Conservation (phyloP, 2,113 vertebrate genomes). For the Coturnix japonica region DNA sequence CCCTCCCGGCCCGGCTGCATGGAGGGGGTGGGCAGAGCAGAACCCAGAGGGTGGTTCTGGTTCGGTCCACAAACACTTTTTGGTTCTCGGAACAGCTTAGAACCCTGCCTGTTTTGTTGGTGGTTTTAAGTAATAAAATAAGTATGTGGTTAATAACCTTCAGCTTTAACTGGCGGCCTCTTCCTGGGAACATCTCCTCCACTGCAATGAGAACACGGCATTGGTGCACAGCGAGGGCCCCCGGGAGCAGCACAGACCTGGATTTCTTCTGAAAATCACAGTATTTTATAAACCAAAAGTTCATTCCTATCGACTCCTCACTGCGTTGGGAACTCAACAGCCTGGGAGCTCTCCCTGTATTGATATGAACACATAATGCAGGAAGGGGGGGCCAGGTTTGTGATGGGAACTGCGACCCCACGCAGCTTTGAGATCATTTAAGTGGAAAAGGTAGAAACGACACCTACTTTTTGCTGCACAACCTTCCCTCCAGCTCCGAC, state of each 20-base stretch:
- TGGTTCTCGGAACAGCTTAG: neutral
- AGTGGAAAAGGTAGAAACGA: neutral
- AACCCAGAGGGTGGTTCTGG: neutral
- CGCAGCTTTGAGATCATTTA: neutral
- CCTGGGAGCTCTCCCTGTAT: neutral
- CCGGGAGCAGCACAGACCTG: neutral
- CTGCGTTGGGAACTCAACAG: conserved; percentile 67
- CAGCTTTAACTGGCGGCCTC: neutral
- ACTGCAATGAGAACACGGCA: conserved; percentile 7
- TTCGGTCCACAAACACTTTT: accelerated
- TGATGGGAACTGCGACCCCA: neutral
- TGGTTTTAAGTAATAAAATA: accelerated
- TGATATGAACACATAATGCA: neutral
- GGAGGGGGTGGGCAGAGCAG: too few relatives aligned
- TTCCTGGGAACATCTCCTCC: neutral
- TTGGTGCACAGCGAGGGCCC: conserved; percentile 66
- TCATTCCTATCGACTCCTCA: conserved; percentile 29
- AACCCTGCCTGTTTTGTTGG: too few relatives aligned
- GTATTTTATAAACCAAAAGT: conserved; percentile 27
- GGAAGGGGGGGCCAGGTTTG: neutral
- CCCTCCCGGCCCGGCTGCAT: too few relatives aligned
- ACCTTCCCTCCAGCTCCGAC: too few relatives aligned
- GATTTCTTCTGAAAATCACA: conserved; percentile 35
- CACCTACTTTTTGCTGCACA: neutral
- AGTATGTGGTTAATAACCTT: accelerated